Evolutionary conservation across 2,113 vertebrate species (phyloP).

Genomic region (Fulmarus glacialis): DNA sequence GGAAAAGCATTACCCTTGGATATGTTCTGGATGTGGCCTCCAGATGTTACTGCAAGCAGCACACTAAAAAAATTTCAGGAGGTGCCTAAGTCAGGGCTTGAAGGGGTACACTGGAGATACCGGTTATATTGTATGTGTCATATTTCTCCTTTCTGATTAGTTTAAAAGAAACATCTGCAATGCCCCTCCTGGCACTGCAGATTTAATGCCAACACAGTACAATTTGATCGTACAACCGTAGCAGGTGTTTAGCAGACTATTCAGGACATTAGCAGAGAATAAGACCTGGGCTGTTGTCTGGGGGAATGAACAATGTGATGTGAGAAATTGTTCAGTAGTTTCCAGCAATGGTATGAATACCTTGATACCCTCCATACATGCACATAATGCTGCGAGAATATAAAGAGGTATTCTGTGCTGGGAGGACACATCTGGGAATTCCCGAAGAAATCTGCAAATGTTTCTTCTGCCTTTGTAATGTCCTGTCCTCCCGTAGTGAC

Average conservation of each 20-base stretch:
- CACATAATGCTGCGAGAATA: background rate
- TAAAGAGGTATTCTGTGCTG: background rate
- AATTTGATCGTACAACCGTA: background rate
- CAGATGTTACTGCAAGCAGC: background rate
- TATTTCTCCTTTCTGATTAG: background rate
- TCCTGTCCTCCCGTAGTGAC: background rate
- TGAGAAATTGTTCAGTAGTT: background rate
- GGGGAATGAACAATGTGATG: background rate
- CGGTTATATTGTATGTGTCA: background rate
- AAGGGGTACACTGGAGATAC: background rate
- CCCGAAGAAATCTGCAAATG: background rate
- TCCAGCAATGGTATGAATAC: background rate
- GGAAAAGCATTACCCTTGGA: background rate
- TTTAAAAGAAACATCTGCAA: slow-evolving; percentile 16
- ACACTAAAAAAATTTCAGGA: background rate
- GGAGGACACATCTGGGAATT: background rate
- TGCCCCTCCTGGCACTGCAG: background rate
- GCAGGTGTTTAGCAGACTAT: slow-evolving; percentile 31
- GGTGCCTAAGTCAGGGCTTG: background rate
- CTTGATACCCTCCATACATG: background rate
- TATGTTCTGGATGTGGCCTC: background rate
- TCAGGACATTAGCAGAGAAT: slow-evolving; percentile 12
- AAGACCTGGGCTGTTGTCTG: background rate
- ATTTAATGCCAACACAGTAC: background rate
- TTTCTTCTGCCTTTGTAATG: slow-evolving; percentile 15